phyloP scores from a whole-genome alignment of 2,797 vertebrate species.

The Esox masquinongy region DNA sequence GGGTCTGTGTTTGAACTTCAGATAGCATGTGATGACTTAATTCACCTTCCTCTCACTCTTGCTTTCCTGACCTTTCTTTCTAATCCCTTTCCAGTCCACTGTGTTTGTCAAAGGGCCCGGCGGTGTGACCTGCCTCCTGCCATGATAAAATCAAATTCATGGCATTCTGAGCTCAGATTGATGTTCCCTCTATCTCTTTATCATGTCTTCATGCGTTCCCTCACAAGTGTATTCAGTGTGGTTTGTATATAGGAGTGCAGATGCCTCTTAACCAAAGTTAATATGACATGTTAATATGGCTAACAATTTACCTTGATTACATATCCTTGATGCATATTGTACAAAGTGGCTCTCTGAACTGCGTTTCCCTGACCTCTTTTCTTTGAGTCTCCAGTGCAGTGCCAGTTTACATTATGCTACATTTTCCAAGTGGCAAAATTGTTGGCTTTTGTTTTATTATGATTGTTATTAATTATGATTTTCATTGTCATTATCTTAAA shows the following conservation, averaged over 20 bases:
- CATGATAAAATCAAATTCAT: constrained; percentile 58
- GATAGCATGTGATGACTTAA: constrained; percentile 61
- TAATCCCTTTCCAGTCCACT: constrained; percentile 54
- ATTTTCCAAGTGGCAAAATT: too few species aligned
- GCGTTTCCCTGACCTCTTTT: too few species aligned
- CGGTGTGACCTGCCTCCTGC: constrained; percentile 44
- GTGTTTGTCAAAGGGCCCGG: constrained; percentile 61
- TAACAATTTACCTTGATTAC: too few species aligned
- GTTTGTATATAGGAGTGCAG: not conserved
- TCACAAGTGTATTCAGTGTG: constrained; percentile 17
- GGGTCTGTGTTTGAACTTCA: constrained; percentile 61
- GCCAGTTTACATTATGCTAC: too few species aligned
- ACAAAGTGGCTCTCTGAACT: too few species aligned
- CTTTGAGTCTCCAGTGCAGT: too few species aligned
- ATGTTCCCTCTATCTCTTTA: constrained; percentile 3
- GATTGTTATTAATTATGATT: too few species aligned
- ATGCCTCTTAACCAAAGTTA: not conserved
- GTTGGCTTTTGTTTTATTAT: too few species aligned
- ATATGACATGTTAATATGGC: not conserved
- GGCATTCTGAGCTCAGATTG: constrained; percentile 29
- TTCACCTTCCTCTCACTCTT: constrained; percentile 59
- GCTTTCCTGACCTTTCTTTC: constrained; percentile 62
- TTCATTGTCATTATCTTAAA: too few species aligned
- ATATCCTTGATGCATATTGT: too few species aligned
- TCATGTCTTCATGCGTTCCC: constrained; percentile 22